Evolutionary conservation across 2,888 invertebrate genomes (phyloP), one percentile per base, ranked within the genome.

Genomic region (Sminthurinus aureus): DNA sequence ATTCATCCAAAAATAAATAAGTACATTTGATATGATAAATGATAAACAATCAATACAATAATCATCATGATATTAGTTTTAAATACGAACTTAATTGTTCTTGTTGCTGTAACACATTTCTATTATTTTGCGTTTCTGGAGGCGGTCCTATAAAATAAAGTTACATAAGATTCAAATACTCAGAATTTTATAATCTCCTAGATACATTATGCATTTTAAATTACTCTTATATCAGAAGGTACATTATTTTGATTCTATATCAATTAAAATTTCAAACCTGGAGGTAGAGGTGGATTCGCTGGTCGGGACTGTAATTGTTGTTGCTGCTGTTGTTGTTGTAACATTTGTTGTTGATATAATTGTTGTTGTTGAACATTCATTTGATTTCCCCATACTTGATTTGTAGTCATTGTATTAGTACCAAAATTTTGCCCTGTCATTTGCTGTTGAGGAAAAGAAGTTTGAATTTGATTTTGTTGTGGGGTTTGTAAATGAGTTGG

Each of bases 381-480:
- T 6, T 38, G 38, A 18, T 20, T 12, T 20, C 11, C 13, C 20
- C 69, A 22, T 69, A 20, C 6, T 12, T 13, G 13, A 15, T 11
- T 58, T 52, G 50, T 6, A 20, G 18, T n/a, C 26, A 26, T 75
- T 75, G 75, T 75, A 50, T 38, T 75, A 20, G 76, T 51, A 51
- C 0, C n/a, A 38, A 9, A 26, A 75, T 15, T 75, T 51, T 50
- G 81, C 0, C 6, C 3, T 22, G 71, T 15, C 22, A 79, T 66
- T 50, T 38, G 52, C 51, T 73, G 26, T 75, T 73, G 76, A 26
- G 79, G 83, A 26, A 78, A 83, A 20, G 50, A 79, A 22, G 22
- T 15, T 18, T 84, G 78, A 67, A 81, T 83, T 71, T 74, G 76
- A 22, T 83, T 84, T 22, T 84, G 87, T 20, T 78, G 77, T 13